phyloP scores from a whole-genome alignment of 1,140 invertebrate species.

The Drosophila nikananu region DNA sequence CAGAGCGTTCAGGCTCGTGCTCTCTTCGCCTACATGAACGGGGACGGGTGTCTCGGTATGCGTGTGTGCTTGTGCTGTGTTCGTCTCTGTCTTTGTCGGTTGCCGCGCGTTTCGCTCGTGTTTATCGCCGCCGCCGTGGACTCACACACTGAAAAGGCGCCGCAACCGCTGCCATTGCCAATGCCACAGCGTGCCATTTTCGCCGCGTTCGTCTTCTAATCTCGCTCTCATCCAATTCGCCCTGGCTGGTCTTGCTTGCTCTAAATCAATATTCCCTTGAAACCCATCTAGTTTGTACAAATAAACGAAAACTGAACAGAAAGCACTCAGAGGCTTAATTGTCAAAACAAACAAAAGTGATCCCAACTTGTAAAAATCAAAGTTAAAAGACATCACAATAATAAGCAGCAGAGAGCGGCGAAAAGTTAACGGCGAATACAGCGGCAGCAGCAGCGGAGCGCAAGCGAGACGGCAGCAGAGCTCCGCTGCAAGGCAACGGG shows the following conservation, averaged over 20 bases:
- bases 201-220: slow-evolving; percentile 27
- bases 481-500: slow-evolving; percentile 55
- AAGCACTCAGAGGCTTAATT: neutral
- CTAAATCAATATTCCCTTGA: slow-evolving; percentile 18
- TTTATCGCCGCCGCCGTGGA: slow-evolving; percentile 56
- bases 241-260: slow-evolving; percentile 35
- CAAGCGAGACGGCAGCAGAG: slow-evolving; percentile 49
- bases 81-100: slow-evolving; percentile 44
- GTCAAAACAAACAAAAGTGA: slow-evolving; percentile 17
- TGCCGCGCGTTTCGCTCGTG: slow-evolving; percentile 41
- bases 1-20: slow-evolving; percentile 28
- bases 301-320: slow-evolving; percentile 11
- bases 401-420: slow-evolving; percentile 27
- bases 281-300: slow-evolving; percentile 20
- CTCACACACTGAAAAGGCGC: slow-evolving; percentile 51
- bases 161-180: slow-evolving; percentile 40
- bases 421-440: slow-evolving; percentile 46
- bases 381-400: slow-evolving; percentile 22
- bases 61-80: slow-evolving; percentile 31
- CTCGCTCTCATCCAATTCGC: slow-evolving; percentile 35
- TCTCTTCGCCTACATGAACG: slow-evolving; percentile 28
- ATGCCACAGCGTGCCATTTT: slow-evolving; percentile 57
- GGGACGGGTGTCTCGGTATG: slow-evolving; percentile 12
- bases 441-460: slow-evolving; percentile 47
- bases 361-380: slow-evolving; percentile 10